Conservation (phyloP, 2,888 invertebrate species). For the Drosophila lacicola region DNA sequence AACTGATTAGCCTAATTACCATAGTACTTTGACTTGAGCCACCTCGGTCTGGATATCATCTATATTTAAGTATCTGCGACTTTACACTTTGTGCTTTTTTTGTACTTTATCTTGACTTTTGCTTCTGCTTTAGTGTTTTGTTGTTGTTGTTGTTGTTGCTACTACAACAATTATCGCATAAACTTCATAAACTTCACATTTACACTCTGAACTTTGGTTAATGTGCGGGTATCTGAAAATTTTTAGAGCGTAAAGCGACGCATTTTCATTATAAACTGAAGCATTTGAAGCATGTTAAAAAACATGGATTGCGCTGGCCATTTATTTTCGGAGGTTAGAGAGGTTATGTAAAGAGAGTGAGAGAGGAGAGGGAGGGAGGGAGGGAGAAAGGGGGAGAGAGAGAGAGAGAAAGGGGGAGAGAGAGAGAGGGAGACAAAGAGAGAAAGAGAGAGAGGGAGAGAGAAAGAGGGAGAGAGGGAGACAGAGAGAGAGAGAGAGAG, state of each 20-base stretch:
- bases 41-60: constrained; percentile 5
- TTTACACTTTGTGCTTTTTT: constrained; percentile 32
- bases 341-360: constrained; percentile 5
- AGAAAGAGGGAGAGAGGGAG: no score
- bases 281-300: constrained; percentile 67
- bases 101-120: constrained; percentile 28
- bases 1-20: constrained; percentile 23
- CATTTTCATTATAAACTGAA: constrained; percentile 48
- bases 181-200: constrained; percentile 58
- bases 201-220: constrained; percentile 68
- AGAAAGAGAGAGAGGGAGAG: no score
- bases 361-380: no score
- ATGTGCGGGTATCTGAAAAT: constrained; percentile 46
- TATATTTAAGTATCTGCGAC: constrained; percentile 5
- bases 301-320: constrained; percentile 8
- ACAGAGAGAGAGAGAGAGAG: background rate
- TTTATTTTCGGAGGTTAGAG: constrained; percentile 19
- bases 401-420: background rate
- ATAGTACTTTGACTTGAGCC: constrained; percentile 31
- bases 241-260: constrained; percentile 70
- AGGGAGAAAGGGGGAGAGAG: background rate
- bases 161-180: constrained; percentile 61
- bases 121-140: background rate
- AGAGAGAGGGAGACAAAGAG: no score
- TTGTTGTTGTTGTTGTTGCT: background rate